Percentiles rank a stretch among this genome's conserved stretches.
phyloP scores from a whole-genome alignment of 1,140 invertebrate genomes.

The Tetragonula clypearis region DNA sequence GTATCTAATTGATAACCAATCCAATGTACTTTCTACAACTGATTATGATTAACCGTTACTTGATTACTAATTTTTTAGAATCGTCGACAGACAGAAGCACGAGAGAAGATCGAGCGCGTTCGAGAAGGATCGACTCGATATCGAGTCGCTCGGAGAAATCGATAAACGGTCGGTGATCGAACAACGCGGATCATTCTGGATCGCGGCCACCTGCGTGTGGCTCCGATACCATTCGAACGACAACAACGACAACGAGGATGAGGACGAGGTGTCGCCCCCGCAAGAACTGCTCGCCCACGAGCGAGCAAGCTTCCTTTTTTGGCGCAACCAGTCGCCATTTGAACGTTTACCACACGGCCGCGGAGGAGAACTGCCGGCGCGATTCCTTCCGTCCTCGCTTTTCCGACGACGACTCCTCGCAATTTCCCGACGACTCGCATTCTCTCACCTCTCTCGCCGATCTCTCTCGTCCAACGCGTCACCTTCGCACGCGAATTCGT shows the following conservation, averaged over 20 bases:
- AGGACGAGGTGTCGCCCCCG: constrained; percentile 68
- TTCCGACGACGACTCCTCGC: neutral
- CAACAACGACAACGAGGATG: constrained; percentile 15
- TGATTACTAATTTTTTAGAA: neutral
- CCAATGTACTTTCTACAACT: neutral
- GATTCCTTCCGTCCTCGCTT: constrained; percentile 55
- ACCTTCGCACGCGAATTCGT: constrained; percentile 23
- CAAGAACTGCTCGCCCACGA: constrained; percentile 65
- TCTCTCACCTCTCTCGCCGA: too few relatives aligned
- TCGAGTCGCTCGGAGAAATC: neutral
- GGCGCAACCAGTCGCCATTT: constrained; percentile 45
- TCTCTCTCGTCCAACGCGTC: neutral
- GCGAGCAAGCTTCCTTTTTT: constrained; percentile 70
- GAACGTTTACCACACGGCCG: neutral
- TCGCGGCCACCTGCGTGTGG: constrained; percentile 46
- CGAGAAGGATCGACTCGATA: too few relatives aligned
- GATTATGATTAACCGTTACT: neutral
- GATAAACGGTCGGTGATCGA: neutral
- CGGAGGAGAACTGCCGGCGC: neutral
- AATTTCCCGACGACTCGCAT: neutral
- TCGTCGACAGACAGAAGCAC: neutral
- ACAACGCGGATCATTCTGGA: neutral
- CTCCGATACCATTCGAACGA: neutral
- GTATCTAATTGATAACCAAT: too few relatives aligned
- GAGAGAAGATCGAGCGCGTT: too few relatives aligned